phyloP scores from a whole-genome alignment of 2,888 invertebrate genomes.

The Cantharis flavilabris region DNA sequence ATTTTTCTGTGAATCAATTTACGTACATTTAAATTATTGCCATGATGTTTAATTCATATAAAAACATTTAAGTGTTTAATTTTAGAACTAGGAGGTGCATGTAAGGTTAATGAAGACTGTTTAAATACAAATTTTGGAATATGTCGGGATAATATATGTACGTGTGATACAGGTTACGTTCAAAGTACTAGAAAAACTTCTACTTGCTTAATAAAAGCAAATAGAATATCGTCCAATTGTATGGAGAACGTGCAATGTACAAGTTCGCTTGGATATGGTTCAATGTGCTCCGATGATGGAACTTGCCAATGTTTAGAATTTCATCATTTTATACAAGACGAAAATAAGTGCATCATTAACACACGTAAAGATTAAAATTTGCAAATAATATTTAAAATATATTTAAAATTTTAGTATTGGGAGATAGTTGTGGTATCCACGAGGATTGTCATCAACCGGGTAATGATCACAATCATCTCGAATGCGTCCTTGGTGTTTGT shows the following conservation, averaged over 20 bases:
- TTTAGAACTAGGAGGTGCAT: slow-evolving; percentile 43
- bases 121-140: slow-evolving; percentile 31
- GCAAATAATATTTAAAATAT: not conserved
- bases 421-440: slow-evolving; percentile 39
- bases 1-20: not conserved
- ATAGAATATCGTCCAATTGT: slow-evolving; percentile 37
- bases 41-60: not conserved
- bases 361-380: slow-evolving; percentile 36
- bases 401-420: slow-evolving; percentile 40
- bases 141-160: slow-evolving; percentile 40
- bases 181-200: slow-evolving; percentile 7
- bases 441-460: slow-evolving; percentile 33
- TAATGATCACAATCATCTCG: slow-evolving; percentile 32
- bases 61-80: slow-evolving; percentile 4
- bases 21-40: not conserved
- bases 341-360: slow-evolving; percentile 42
- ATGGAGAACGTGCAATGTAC: slow-evolving; percentile 43
- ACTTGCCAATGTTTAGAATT: slow-evolving; percentile 43
- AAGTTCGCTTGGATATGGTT: slow-evolving; percentile 36
- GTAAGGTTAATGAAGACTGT: slow-evolving; percentile 41
- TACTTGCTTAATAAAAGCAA: slow-evolving; percentile 41
- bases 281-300: slow-evolving; percentile 37
- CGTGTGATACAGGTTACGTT: slow-evolving; percentile 39
- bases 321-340: slow-evolving; percentile 37
- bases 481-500: slow-evolving; percentile 40